Evolutionary conservation across 2,113 vertebrate genomes (phyloP).

Genomic region (Rhinolophus ferrumequinum): DNA sequence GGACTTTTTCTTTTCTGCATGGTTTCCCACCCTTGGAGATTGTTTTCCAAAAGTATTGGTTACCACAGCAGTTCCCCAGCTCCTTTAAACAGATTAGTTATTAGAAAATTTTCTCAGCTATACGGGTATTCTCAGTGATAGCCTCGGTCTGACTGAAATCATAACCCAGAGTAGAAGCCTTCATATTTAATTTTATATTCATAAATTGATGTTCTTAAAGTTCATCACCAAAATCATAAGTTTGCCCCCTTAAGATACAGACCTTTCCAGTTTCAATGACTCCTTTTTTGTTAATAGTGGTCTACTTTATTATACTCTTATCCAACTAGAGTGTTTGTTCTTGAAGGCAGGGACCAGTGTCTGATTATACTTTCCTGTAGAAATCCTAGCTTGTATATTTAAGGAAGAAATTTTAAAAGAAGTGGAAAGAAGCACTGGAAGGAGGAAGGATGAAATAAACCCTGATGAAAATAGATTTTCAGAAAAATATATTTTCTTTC

Average conservation of each 20-base stretch:
- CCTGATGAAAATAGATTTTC: conserved; percentile 12
- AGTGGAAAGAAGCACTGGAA: neutral
- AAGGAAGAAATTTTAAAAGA: neutral
- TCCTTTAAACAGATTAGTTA: neutral
- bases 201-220: neutral
- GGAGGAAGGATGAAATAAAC: neutral
- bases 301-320: neutral
- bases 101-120: neutral
- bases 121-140: neutral
- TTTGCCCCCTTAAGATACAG: neutral
- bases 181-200: conserved; percentile 27
- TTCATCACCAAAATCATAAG: neutral
- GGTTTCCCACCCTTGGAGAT: neutral
- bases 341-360: neutral
- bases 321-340: neutral
- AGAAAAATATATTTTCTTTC: neutral
- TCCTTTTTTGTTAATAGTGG: neutral
- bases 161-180: neutral
- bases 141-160: neutral
- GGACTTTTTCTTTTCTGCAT: neutral
- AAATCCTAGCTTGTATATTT: neutral
- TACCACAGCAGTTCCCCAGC: neutral
- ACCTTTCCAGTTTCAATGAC: neutral
- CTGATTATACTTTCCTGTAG: neutral
- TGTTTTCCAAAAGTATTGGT: neutral